Evolutionary conservation across 2,797 vertebrate species (phyloP), one percentile per base, ranked within the genome.

Genomic region (Nannoperca obscura): DNA sequence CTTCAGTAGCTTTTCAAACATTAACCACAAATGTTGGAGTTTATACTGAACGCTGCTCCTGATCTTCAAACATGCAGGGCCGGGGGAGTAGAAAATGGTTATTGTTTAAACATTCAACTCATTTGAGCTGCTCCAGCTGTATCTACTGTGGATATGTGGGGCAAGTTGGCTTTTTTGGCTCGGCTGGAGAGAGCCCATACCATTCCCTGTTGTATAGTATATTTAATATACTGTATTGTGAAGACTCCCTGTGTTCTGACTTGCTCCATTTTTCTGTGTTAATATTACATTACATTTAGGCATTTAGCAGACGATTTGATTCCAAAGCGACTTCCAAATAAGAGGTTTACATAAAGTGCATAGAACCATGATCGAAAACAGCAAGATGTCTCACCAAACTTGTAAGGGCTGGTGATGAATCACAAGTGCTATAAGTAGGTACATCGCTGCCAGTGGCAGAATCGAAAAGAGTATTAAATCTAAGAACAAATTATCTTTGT

Each of bases 51-150:
- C 62, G 70, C 79, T 66, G 52, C 81, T 89, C 73, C 78, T 44
- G 83, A 80, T 87, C 84, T 60, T 88, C 86, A 91, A 90, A 90
- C 81, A 78, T 34, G 66, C 79, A 38, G 60, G 69, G 62, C 74
- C 20, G 42, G 58, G 82, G 81, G 85, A 88, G 75, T 59, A 69
- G 74, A 80, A 89, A 86, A 87, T 57, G 86, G 81, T 89, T 90
- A 85, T 91, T 94, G 89, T 93, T 92, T 93, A 92, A 93, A 91
- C 91, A 93, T 89, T 89, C 59, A 84, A 90, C 86, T 89, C 83
- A 77, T 92, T 86, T 90, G 90, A 94, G 91, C 82, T 81, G 84
- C 89, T 89, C 86, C 93, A 94, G 93, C 90, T 94, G 93, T 88
- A 86, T 83, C 78, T 90, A 88, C 84, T 76, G 50, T 71, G 63